Percentiles rank a stretch among this genome's conserved stretches.
These are phyloP conservation scores for Solea senegalensis DNA, from an alignment of 2,113 vertebrate species.

Conservation along the genomic window DNA sequence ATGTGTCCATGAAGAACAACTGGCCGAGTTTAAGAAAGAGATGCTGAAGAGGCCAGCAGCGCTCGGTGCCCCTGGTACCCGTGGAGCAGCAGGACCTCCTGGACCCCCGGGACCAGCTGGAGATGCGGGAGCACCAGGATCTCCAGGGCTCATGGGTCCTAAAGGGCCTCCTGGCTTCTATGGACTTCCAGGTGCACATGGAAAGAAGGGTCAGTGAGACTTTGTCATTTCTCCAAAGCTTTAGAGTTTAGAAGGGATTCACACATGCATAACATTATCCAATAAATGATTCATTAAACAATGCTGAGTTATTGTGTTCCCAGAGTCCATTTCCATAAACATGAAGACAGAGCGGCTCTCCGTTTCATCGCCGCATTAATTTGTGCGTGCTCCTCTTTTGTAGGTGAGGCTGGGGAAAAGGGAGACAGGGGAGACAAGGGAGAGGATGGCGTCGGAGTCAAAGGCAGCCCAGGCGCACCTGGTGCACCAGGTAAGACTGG, in stretches of 20 bases:
- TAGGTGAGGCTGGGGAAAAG: slow-evolving; percentile 77
- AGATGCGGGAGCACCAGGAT: slow-evolving; percentile 65
- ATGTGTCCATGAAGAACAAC: slow-evolving; percentile 73
- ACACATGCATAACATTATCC: slow-evolving; percentile 28
- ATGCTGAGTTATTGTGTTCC: slow-evolving; percentile 28
- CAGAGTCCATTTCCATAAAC: slow-evolving; percentile 14
- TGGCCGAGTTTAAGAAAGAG: slow-evolving; percentile 80
- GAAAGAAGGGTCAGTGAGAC: slow-evolving; percentile 75
- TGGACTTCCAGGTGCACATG: slow-evolving; percentile 80
- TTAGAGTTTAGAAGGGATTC: slow-evolving; percentile 13
- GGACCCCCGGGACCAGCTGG: slow-evolving; percentile 77
- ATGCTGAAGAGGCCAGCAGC: slow-evolving; percentile 77
- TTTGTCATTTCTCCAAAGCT: neutral
- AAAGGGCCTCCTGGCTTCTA: slow-evolving; percentile 82
- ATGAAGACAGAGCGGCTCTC: slow-evolving; percentile 22
- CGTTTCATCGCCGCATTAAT: slow-evolving; percentile 18
- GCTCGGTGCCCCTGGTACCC: slow-evolving; percentile 73
- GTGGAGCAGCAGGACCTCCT: slow-evolving; percentile 74
- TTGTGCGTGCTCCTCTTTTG: slow-evolving; percentile 12
- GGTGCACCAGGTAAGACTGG: slow-evolving; percentile 76
- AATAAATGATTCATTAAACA: slow-evolving; percentile 52
- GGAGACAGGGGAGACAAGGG: slow-evolving; percentile 80
- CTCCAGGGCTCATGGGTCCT: slow-evolving; percentile 66
- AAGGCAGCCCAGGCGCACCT: slow-evolving; percentile 76
- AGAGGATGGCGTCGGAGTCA: slow-evolving; percentile 78